Evolutionary conservation across 2,888 invertebrate genomes (phyloP), one percentile per base, ranked within the genome.

Genomic region (Oasisia sp.): DNA sequence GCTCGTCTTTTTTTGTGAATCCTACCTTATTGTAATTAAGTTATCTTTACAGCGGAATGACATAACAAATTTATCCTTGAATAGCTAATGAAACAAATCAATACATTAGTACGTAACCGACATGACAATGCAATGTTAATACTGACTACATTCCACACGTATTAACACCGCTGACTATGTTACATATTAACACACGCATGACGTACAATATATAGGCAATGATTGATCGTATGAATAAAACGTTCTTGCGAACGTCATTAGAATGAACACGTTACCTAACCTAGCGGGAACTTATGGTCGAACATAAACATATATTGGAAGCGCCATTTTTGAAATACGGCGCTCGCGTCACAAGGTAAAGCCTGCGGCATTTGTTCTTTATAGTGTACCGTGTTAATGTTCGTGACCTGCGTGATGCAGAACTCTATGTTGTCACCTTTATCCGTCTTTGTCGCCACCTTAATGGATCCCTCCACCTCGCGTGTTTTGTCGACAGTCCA

Each of bases 311-410:
- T 93, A 91, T 94, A 94, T 12, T 92, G 92, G 93, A 93, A 94
- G 38, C 94, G 90, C 94, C 94, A 94, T 90, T 92, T 91, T 90
- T 93, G 93, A 91, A 94, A 94, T 5, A 90, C 89, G 58, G 93
- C 92, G 32, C 93, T 91, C 45, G 89, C 92, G 1, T 93, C 92
- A 50, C 94, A 94, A 32, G 89, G 56, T 91, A 93, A 14, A 12
- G 93, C 45, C 92, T 95, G 95, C 0, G 94, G 94, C 95, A 95
- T 95, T 92, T 95, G 95, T 90, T 94, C 94, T 14, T 92, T 91
- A 90, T 93, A 91, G 90, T 95, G 95, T 32, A 92, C 91, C 32
- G 92, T 91, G 56, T 93, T 92, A 32, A 94, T 92, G 92, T 94
- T 94, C 11, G 95, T 95, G 1, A 95, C 94, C 91, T 95, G 94